Evolutionary conservation across 2,797 vertebrate genomes (phyloP), one percentile per base, ranked within the genome.

Genomic region (Cottoperca gobio): DNA sequence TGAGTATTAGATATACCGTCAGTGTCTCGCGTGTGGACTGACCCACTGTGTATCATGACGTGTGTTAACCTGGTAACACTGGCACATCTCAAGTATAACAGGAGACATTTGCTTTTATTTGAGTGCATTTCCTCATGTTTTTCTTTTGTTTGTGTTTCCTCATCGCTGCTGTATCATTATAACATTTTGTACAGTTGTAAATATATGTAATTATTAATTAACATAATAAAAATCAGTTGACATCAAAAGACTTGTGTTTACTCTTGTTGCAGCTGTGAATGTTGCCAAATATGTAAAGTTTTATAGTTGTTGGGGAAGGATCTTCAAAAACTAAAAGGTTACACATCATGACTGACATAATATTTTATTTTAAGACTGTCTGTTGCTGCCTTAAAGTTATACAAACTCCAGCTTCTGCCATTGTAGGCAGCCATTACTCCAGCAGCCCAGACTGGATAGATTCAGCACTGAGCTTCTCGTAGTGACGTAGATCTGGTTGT

Each of bases 141-240:
- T 2, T 57, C 2, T 3, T 61, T 49, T 5, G 46, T 26, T 59
- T 33, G 42, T 58, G 28, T 69, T 69, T 33, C 12, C 17, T 57
- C 6, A 19, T 54, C 13, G 43, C 8, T 68, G 43, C 45, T 63
- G 39, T 61, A 42, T 40, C 24, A 43, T 6, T 55, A 7, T 11
- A 16, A 0, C 21, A 24, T 33, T 31, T 73, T 78, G 40, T 78
- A 75, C 58, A 66, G 12, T 39, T 84, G 53, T 77, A 65, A 55
- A 71, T 55, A 58, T 28, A 26, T 73, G 37, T 54, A 54, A 61
- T 69, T 40, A 61, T 45, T 42, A 24, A 46, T 58, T 19, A 58
- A 59, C 1, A 14, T 26, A 82, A 73, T 76, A 46, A 81, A 85
- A 55, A 59, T 54, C 24, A 17, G 5, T 39, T 8, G 19, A 55